Base-by-base conservation (phyloP, 35 echinoderm and acorn worm genomes). In the Anneissia japonica region DNA sequence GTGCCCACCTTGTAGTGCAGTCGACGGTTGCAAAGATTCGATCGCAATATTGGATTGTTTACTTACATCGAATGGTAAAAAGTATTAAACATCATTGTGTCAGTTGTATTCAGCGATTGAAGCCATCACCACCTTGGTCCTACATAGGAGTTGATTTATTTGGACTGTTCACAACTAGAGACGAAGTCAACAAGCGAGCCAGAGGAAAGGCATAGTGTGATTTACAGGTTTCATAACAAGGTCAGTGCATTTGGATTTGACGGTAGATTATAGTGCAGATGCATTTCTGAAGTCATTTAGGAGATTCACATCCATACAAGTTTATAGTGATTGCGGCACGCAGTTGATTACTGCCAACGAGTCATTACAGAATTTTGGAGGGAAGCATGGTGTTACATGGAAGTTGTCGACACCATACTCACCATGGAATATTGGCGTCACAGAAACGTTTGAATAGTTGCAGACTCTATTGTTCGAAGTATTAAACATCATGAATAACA, bases 251-350 rank as follows among this genome's bases (percentile, higher is more conserved):
- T 32, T 78, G 32, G 4, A 86, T 77, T 10, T 86, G 17, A 35
- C 74, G 10, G 45, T 38, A 26, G 84, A 77, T 28, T 86, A 86
- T 32, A 51, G 84, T 23, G 21, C 84, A 9, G 73, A 21, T 38
- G 64, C 55, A 29, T 77, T 86, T 79, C 84, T 86, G 33, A 56
- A 86, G 32, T 32, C 77, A 32, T 23, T 78, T 14, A 78, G 76
- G 76, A 78, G 76, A 31, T 78, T 78, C 31, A 32, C 32, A 33
- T 12, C 76, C 11, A 17, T 78, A 17, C 76, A 32, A 12, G 76
- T 78, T 12, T 78, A 78, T 32, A 78, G 76, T 78, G 76, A 78
- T 32, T 78, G 14, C 12, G 76, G 76, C 31, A 16, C 76, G 17
- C 76, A 78, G 76, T 33, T 78, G 31, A 78, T 11, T 78, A 32